These are phyloP conservation scores for Stenchaetothrips biformis DNA, from an alignment of 2,888 invertebrate genomes.

Conservation along the genomic window DNA sequence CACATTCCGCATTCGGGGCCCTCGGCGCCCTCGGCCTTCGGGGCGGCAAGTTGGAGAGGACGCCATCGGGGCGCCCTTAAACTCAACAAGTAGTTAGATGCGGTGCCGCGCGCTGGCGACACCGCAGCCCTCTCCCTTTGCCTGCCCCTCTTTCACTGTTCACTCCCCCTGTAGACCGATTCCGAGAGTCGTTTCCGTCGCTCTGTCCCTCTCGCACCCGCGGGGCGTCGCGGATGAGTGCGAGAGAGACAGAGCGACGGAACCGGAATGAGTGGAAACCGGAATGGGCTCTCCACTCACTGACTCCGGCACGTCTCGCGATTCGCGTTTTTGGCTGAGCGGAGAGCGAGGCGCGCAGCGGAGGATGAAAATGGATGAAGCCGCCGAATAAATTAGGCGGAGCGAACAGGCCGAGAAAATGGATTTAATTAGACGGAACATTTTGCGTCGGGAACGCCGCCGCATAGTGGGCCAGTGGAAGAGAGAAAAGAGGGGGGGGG, in stretches of 20 bases:
- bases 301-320: not conserved
- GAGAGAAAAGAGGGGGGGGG: not conserved
- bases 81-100: too few species aligned
- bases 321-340: not conserved
- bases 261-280: too few species aligned
- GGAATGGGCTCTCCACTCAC: too few species aligned
- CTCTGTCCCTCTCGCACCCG: too few species aligned
- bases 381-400: not conserved
- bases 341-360: not conserved
- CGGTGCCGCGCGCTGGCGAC: too few species aligned
- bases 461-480: not conserved
- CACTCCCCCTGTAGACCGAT: too few species aligned
- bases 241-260: too few species aligned
- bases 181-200: too few species aligned
- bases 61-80: too few species aligned
- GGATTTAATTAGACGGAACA: conserved; percentile 13
- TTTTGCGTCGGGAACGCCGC: not conserved
- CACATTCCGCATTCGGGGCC: not conserved
- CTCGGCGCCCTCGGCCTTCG: not conserved
- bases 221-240: too few species aligned
- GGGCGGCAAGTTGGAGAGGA: not conserved
- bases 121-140: too few species aligned
- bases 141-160: too few species aligned
- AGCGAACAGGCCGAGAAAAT: not conserved
- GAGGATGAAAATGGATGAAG: conserved; percentile 5